Evolutionary conservation across 2,113 vertebrate genomes (phyloP), one percentile per base, ranked within the genome.

Genomic region (Solea senegalensis): DNA sequence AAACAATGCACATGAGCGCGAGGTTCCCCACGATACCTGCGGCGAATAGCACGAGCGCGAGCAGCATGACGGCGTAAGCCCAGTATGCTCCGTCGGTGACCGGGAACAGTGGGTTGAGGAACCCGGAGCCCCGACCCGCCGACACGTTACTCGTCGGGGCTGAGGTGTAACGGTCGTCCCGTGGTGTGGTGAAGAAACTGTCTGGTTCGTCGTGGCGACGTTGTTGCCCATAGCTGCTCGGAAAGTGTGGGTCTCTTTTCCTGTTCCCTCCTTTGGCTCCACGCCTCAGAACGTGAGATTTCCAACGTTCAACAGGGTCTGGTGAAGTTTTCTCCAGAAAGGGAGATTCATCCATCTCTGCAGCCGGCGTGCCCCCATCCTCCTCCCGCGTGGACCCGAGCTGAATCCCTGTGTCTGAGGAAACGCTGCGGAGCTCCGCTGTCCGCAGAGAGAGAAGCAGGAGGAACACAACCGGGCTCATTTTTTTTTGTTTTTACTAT

Each of bases 1-100:
- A 98, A 72, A 99, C 96, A 0, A 95, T 94, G 79, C 98, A 99
- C 95, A 97, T 97, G 76, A 99, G 95, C 0, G 98, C 95, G 64
- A 99, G 95, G 90, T 98, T 99, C 0, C 94, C 96, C 1, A 97
- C 93, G 50, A 97, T 93, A 4, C 97, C 98, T 82, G 93, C 94
- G 0, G 95, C 93, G 0, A 99, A 97, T 69, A 98, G 89, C 9
- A 95, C 71, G 58, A 98, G 94, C 21, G 96, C 95, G 51, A 99
- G 93, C 68, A 97, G 91, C 95, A 98, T 90, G 9, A 97, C 74
- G 0, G 94, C 94, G 7, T 98, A 99, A 44, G 97, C 96, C 0
- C 95, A 91, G 69, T 95, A 95, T 0, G 97, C 96, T 75, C 83
- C 93, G 74, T 94, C 95, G 0, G 94, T 95, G 73, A 96, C 87